Evolutionary conservation across 2,888 invertebrate species (phyloP), one percentile per base, ranked within the genome.

Genomic region (Ennomos erosarius): DNA sequence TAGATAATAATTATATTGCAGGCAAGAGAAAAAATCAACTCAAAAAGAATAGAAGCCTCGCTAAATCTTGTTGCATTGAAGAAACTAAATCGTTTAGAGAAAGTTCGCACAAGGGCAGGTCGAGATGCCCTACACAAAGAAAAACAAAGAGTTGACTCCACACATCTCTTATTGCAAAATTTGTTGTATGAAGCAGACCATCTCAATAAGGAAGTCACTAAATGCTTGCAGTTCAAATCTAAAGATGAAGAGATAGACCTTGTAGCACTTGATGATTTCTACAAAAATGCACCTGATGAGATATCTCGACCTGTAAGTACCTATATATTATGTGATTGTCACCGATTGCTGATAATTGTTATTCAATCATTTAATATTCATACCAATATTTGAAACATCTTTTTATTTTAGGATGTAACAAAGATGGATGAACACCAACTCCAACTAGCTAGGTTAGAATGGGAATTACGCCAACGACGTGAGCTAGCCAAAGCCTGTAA

Each of bases 241-340:
- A 97, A 97, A 83, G 98, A 99, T 93, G 98, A 98, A 87, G 96
- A 96, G 77, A 98, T 99, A 74, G 96, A 98, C 76, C 92, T 99
- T 49, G 96, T 99, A 1, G 87, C 97, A 0, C 93, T 96, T 50
- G 95, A 96, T 57, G 96, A 98, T 75, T 99, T 99, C 84, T 96
- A 96, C 76, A 92, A 93, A 72, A 94, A 96, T 81, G 98, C 98
- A 13, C 97, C 97, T 9, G 85, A 92, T 69, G 93, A 93, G 46
- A 93, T 97, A 57, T 93, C 95, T 10, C 93, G 95, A 65, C 94
- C 94, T 11, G 96, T 96, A 87, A 90, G 94, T 87, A n/a, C n/a
- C n/a, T n/a, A n/a, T n/a, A n/a, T n/a, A n/a, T n/a, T n/a, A 46
- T 1, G 26, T 38, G 13, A 9, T 42, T 13, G 10, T 11, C 40